Evolutionary conservation across 2,113 vertebrate species (phyloP), one percentile per base, ranked within the genome.

Genomic region (Nannobrachium achirus): DNA sequence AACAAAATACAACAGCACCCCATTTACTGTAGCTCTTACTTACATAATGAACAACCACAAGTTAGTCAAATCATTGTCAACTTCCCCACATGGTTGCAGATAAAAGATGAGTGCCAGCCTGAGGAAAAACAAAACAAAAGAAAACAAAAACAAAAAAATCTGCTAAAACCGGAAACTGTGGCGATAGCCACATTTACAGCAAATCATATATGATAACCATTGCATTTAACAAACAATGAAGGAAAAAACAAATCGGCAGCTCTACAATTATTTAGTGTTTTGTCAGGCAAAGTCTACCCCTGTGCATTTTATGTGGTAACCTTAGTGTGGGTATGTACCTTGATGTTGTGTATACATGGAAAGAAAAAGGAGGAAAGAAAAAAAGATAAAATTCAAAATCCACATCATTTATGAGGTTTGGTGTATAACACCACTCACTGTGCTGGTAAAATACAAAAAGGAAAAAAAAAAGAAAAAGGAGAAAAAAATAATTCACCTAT

Each of bases 191-290:
- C 33, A 13, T 77, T 71, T 73, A 83, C 74, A 71, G 80, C 40
- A 40, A 57, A 15, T 13, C 55, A 39, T 57, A 74, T 63, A 61
- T 63, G 15, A 39, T 72, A 71, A 75, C 66, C 50, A 80, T 72
- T 63, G 79, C 66, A 75, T 20, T 50, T 7, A 73, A 77, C 10
- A 66, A 59, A 75, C 72, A 7, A 5, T 1, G 61, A 53, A 15
- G 69, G 56, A 75, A 51, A 60, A 33, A 42, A 60, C 71, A 80
- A 76, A 68, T 79, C 2, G 76, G 80, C 76, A 79, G 51, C 45
- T 76, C 74, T 15, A 81, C 66, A 84, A 66, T 68, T 72, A 60
- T 61, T 75, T 86, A 85, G 82, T 88, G 84, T 88, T 33, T 33
- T 79, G 70, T 75, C 57, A 86, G 63, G 59, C 10, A 79, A 62